Evolutionary conservation across 2,888 invertebrate species (phyloP).

Genomic region (Drosophila nigricruria): DNA sequence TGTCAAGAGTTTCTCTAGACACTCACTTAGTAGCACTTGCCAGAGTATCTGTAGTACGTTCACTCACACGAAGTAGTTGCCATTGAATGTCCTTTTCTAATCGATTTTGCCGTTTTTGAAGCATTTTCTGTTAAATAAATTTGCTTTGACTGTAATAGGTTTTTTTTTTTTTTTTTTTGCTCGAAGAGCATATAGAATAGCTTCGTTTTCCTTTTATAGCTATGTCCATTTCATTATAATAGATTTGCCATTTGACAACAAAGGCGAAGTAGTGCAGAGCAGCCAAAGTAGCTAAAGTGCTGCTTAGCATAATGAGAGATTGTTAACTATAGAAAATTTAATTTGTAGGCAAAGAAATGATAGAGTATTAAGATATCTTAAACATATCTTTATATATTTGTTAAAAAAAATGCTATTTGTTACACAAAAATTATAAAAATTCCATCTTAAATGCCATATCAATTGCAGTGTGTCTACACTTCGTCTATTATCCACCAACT

Average conservation of each 20-base stretch:
- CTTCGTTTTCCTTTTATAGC: not conserved
- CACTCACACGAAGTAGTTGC: not conserved
- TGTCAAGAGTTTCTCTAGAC: not conserved
- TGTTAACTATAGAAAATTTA: not conserved
- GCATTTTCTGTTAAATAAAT: conserved; percentile 17
- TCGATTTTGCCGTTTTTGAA: conserved; percentile 13
- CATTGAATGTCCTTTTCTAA: conserved; percentile 18
- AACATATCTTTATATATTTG: too few species aligned
- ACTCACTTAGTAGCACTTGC: not conserved
- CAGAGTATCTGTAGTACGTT: conserved; percentile 10
- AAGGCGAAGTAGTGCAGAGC: not conserved
- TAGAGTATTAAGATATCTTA: too few species aligned
- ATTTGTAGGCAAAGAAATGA: not conserved
- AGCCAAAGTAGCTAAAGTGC: not conserved
- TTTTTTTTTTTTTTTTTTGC: not conserved
- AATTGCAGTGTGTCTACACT: conserved; percentile 11
- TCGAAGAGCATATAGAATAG: conserved; percentile 5
- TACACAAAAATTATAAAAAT: too few species aligned
- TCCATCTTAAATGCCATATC: too few species aligned
- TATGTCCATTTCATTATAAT: conserved; percentile 14
- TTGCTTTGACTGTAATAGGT: conserved; percentile 9
- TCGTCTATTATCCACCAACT: not conserved
- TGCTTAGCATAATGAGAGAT: not conserved
- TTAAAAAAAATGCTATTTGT: too few species aligned
- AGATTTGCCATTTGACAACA: conserved; percentile 8